Base-by-base conservation (phyloP, 2,888 invertebrate genomes). In the Lysandra bellargus region DNA sequence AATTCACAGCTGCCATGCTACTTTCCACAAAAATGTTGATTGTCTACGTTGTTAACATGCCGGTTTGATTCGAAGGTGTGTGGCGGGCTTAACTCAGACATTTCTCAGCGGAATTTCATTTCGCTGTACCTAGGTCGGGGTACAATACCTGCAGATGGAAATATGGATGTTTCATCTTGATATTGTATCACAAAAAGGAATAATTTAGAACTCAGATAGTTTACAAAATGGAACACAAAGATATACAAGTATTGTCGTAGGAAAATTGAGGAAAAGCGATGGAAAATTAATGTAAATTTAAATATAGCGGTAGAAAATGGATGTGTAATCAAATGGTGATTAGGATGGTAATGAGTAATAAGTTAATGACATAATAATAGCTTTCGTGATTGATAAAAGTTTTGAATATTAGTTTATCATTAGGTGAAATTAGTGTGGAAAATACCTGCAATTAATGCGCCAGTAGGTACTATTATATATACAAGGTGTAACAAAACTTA, bases 71-170 rank as follows among this genome's bases (percentile, higher is more conserved):
- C 9, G 30, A 64, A 30, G 9, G 30, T 7, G 64, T 9, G 23
- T 64, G n/a, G 64, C 30, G 23, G 4, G 14, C 4, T 44, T 12
- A 49, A 78, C 33, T 17, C n/a, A 61, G 40, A 64, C 30, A 78
- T 69, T 78, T 53, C 33, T 6, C 33, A 69, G 69, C 33, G 17
- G 14, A 69, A 69, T 69, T 69, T 69, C 14, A 69, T 69, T 69
- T 69, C 69, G 14, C 69, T 69, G 33, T 33, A 69, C 69, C 69
- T 69, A 14, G 69, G 17, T 37, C 64, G 9, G 69, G 9, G 14
- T 64, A 64, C 33, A 37, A 69, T 37, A 69, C 69, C 69, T 69
- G 33, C 12, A 33, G 33, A 14, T 69, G 33, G 33, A 69, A 37
- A 33, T 69, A 69, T 5, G 69, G 69, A 37, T 33, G 14, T 69